Evolutionary conservation across 2,113 vertebrate species (phyloP).

Genomic region (Sprattus sprattus): DNA sequence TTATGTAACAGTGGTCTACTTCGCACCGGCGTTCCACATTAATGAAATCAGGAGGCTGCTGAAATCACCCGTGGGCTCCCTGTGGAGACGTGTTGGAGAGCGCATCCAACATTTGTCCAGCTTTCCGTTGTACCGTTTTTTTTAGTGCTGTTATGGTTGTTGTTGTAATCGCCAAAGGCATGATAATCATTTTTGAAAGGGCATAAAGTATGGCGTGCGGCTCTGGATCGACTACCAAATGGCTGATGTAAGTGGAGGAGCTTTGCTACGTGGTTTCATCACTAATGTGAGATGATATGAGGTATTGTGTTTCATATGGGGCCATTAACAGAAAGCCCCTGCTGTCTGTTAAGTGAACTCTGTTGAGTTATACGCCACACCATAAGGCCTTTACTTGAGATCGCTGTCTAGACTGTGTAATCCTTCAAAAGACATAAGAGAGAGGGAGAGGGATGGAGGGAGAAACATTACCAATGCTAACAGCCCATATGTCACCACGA

Average conservation of each 20-base stretch:
- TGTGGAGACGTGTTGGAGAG: neutral
- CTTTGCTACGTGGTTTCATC: neutral
- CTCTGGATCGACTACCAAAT: neutral
- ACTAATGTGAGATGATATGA: neutral
- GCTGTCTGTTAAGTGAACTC: neutral
- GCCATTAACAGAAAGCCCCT: neutral
- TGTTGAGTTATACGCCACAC: conserved; percentile 37
- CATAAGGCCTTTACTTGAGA: conserved; percentile 36
- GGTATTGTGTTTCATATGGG: conserved; percentile 5
- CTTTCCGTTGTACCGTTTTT: neutral
- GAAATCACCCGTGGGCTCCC: neutral
- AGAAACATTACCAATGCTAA: neutral
- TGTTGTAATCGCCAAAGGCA: neutral
- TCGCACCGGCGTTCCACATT: neutral
- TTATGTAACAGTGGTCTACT: neutral
- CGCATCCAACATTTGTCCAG: neutral
- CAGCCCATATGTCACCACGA: neutral
- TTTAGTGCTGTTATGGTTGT: neutral
- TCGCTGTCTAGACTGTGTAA: conserved; percentile 58
- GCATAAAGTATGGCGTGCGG: neutral
- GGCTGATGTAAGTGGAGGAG: neutral
- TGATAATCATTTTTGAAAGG: neutral
- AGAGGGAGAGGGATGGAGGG: conserved; percentile 23
- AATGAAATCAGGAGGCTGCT: neutral
- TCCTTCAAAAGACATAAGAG: conserved; percentile 45